Conservation (phyloP, 2,888 invertebrate species). For the Ephialtes manifestator region DNA sequence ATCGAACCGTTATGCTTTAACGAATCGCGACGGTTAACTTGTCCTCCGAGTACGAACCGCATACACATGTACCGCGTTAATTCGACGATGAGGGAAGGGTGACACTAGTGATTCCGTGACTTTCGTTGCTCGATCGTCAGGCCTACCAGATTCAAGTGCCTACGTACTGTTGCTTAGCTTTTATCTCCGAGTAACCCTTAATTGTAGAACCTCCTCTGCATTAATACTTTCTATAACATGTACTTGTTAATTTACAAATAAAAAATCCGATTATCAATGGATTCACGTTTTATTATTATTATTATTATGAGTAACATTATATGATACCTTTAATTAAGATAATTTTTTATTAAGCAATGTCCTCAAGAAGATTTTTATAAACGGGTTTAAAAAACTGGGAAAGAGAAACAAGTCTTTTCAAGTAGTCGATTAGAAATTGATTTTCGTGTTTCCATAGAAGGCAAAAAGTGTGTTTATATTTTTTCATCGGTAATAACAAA, state of each 20-base stretch:
- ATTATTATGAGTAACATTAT: no score
- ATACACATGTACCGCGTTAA: conserved; percentile 23
- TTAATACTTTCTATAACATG: neutral
- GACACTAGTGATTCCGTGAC: conserved; percentile 36
- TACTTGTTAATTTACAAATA: neutral
- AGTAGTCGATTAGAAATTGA: neutral
- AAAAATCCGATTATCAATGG: neutral
- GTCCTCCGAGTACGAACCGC: conserved; percentile 56
- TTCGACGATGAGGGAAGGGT: conserved; percentile 26
- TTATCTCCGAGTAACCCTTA: neutral
- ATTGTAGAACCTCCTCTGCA: neutral
- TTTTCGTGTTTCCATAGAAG: neutral
- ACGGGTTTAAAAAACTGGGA: no score
- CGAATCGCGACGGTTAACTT: conserved; percentile 77
- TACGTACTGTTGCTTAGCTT: neutral
- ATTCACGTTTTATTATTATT: neutral
- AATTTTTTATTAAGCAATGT: no score
- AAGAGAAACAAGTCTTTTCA: no score
- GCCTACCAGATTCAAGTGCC: neutral
- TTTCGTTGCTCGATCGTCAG: conserved; percentile 13
- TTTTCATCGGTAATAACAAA: no score
- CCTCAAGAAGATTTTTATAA: no score
- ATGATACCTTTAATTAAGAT: no score
- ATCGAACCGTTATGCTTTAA: conserved; percentile 79
- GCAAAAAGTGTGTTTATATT: no score